Evolutionary conservation across 2,888 invertebrate species (phyloP), one percentile per base, ranked within the genome.

Genomic region (Magallana nippona): DNA sequence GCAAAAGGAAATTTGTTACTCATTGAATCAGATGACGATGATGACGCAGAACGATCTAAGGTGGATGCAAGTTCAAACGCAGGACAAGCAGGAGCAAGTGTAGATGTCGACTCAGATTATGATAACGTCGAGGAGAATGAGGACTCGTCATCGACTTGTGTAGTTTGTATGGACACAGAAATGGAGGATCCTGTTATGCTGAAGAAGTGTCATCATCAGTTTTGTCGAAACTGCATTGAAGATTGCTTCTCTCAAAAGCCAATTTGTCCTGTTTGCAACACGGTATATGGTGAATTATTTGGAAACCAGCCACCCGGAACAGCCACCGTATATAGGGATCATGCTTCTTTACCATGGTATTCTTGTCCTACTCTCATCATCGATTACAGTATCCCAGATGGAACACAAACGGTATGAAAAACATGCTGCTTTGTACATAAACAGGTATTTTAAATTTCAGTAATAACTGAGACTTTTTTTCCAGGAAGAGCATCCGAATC

Each of bases 181-280:
- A 82, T 88, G 2, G 82, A 78, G 2, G 77, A 86, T 15, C 89
- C 91, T 10, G 88, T 89, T 32, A 83, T 78, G 32, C 85, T 91
- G 11, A 81, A 79, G 1, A 85, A 84, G 57, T 91, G 91, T 86
- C 89, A 89, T 1, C 93, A 93, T 85, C 78, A 11, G 8, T 93
- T 92, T 84, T 92, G 92, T 83, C 83, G 55, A 71, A 85, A 81
- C 0, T 93, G 93, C 83, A 92, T 93, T 32, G 89, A 89, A 44
- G 83, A 89, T 32, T 86, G 86, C 55, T 91, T 92, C 78, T 44
- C 58, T 13, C 83, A 62, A 11, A 91, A 92, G 81, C 89, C 91
- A 11, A 87, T 87, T 10, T 84, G 84, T 63, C 84, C 84, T 22
- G 57, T 84, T 10, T 84, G 84, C 27, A 82, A 63, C 55, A 63